Base-by-base conservation (phyloP, 35 echinoderm and acorn worm species). In the Eucidaris tribuloides region DNA sequence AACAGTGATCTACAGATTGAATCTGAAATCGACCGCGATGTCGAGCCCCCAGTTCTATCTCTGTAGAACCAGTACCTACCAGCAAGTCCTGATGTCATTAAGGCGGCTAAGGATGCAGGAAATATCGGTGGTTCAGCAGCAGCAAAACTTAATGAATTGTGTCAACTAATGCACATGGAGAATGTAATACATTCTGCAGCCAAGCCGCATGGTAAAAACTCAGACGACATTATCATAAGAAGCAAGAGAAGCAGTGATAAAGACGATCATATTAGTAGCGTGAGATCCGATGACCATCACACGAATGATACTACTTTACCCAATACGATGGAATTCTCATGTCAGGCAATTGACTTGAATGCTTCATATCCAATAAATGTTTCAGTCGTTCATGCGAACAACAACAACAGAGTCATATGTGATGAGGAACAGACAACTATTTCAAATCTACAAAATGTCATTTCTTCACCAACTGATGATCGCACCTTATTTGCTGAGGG, bases 191-290 rank as follows among this genome's bases (percentile, higher is more conserved):
- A 63, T 39, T 78, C 89, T 3, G 89, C 89, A 11, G 89, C 83
- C 60, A 84, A 34, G 32, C 89, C 89, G 17, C 80, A 58, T 46
- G 38, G 78, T 79, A 63, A 80, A 64, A 54, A 46, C 42, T 62
- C 40, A 57, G 82, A 85, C 80, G 89, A 91, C 59, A 80, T 80
- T 44, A 91, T 91, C 37, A 91, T 91, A 31, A 90, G 80, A 25
- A 56, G 50, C 25, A n/a, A n/a, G n/a, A n/a, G n/a, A n/a, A n/a
- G n/a, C n/a, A n/a, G n/a, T n/a, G n/a, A n/a, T n/a, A n/a, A n/a
- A n/a, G n/a, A n/a, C n/a, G 34, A 74, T 5, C 24, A 41, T 74
- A 24, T 40, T 74, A 5, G 7, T 1, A 44, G 36, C 25, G 15
- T 7, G 37, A n/a, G 35, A 2, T 17, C 18, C 35, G 24, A 41